Conservation (phyloP, 2,113 vertebrate species). For the Onychostoma macrolepis region DNA sequence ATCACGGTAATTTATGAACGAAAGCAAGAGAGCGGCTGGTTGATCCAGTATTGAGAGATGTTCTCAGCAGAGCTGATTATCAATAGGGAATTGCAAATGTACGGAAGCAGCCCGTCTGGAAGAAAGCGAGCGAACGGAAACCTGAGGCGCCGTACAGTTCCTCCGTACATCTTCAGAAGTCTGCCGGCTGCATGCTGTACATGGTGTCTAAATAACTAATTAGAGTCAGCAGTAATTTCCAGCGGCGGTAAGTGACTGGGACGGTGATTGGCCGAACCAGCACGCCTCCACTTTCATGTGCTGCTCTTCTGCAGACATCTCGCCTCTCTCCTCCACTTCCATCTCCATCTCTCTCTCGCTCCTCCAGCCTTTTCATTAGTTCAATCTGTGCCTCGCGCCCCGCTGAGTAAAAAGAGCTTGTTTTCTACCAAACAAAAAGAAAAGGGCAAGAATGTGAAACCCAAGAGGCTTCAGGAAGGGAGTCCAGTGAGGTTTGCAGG, state of each 20-base stretch:
- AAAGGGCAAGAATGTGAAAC: conserved; percentile 26
- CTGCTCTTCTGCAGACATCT: conserved; percentile 49
- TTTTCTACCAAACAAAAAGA: conserved; percentile 22
- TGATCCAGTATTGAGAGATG: conserved; percentile 65
- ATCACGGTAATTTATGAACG: conserved; percentile 74
- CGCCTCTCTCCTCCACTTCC: conserved; percentile 49
- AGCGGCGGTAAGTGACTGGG: conserved; percentile 67
- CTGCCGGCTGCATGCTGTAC: conserved; percentile 57
- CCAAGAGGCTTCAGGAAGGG: background rate
- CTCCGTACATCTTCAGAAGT: conserved; percentile 60
- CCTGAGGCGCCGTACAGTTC: conserved; percentile 17
- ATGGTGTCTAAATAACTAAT: conserved; percentile 76
- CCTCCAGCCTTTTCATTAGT: conserved; percentile 68
- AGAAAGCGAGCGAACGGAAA: conserved; percentile 31
- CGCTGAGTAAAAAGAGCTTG: conserved; percentile 40
- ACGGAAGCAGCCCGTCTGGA: background rate
- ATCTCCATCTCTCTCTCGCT: conserved; percentile 41
- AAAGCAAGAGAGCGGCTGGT: conserved; percentile 58
- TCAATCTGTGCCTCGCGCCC: conserved; percentile 41
- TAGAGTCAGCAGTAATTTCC: conserved; percentile 60
- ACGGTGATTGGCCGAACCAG: conserved; percentile 44
- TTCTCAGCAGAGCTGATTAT: conserved; percentile 53
- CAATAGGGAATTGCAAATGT: conserved; percentile 64
- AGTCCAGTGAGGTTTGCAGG: background rate
- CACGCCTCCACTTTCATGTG: conserved; percentile 47